Percentiles rank a stretch among this genome's conserved stretches.
Conservation (phyloP, 2,113 vertebrate genomes). For the Megaptera novaeangliae region DNA sequence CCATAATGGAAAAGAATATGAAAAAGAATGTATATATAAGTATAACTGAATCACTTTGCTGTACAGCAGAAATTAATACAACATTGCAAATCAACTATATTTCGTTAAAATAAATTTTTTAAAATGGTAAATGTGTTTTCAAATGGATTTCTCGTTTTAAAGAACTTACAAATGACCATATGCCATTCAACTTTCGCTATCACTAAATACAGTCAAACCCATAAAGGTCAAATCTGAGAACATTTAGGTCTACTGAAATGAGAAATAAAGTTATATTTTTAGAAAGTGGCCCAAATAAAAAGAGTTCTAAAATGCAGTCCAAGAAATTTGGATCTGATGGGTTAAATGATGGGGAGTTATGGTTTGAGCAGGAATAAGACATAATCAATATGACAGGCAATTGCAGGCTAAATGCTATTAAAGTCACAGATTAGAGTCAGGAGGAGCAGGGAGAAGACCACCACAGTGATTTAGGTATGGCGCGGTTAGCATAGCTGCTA, state of each 20-base stretch:
- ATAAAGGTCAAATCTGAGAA: not conserved
- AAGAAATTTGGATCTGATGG: not conserved
- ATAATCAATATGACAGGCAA: not conserved
- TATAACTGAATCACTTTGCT: no score
- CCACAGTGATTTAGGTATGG: no score
- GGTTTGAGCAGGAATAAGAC: not conserved
- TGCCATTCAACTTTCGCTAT: not conserved
- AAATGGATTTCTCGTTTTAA: not conserved
- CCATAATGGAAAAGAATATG: no score
- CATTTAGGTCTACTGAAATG: not conserved
- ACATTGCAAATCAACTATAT: no score
- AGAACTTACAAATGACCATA: not conserved
- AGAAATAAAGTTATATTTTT: not conserved
- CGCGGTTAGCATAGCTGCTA: no score
- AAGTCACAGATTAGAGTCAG: not conserved
- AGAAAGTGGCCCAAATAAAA: not conserved
- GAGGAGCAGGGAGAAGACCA: not conserved
- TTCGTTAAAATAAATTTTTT: no score
- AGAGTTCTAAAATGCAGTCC: not conserved
- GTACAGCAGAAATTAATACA: no score
- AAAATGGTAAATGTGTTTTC: not conserved
- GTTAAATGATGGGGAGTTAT: not conserved
- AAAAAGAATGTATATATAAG: no score
- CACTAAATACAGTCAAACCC: not conserved
- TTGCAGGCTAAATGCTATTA: not conserved